A percentile compares a stretch with the other conserved stretches of the same genome.
Conservation (phyloP, 1,140 invertebrate genomes). For the Parasteatoda tepidariorum region DNA sequence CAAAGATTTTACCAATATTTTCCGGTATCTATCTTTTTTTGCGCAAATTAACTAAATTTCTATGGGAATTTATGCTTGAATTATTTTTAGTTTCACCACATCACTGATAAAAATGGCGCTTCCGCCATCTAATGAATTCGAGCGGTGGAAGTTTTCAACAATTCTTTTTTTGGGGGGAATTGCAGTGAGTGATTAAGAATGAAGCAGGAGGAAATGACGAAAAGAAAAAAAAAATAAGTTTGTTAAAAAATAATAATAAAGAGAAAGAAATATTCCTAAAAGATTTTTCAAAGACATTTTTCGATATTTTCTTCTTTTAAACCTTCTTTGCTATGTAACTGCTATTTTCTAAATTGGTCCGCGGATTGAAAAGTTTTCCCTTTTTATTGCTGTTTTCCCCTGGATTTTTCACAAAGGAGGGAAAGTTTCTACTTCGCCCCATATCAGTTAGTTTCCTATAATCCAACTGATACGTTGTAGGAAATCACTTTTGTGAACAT, state of each 20-base stretch:
- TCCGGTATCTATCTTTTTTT: neutral
- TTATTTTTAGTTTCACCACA: too few relatives aligned
- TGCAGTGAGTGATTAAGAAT: slow-evolving; percentile 49
- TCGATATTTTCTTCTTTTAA: neutral
- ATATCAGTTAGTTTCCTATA: slow-evolving; percentile 13
- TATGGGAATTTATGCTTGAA: too few relatives aligned
- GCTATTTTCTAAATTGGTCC: slow-evolving; percentile 59
- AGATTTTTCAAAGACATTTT: slow-evolving; percentile 17
- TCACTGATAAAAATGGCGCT: slow-evolving; percentile 49
- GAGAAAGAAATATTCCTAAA: slow-evolving; percentile 15
- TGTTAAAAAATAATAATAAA: slow-evolving; percentile 14
- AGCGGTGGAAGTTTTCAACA: slow-evolving; percentile 22
- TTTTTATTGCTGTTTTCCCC: neutral
- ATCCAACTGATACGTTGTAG: slow-evolving; percentile 21
- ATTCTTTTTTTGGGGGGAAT: slow-evolving; percentile 35
- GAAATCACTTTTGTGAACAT: too few relatives aligned
- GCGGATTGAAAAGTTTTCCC: slow-evolving; percentile 30
- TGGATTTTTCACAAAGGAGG: too few relatives aligned
- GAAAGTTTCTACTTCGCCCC: neutral
- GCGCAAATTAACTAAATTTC: slow-evolving; percentile 28
- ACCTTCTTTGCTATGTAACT: slow-evolving; percentile 19
- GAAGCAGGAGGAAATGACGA: slow-evolving; percentile 1
- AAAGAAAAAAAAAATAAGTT: slow-evolving; percentile 28
- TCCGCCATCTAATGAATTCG: slow-evolving; percentile 56
- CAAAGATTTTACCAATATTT: slow-evolving; percentile 16